A percentile compares a stretch with the other conserved stretches of the same genome.
Conservation (phyloP, 2,888 invertebrate species). For the Ametastegia equiseti region DNA sequence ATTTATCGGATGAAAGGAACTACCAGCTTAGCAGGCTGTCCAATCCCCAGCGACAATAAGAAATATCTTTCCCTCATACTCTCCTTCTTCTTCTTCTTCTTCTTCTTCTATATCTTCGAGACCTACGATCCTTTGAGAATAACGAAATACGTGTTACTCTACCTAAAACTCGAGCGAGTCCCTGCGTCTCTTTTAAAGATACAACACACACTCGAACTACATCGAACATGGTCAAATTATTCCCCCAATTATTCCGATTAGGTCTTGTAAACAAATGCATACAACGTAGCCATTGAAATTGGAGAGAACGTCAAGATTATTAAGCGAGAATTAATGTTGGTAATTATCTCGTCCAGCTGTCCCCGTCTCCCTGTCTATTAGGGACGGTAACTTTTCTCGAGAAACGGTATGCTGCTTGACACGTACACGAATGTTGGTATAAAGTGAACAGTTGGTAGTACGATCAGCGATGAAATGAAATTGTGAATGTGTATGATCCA, state of each 20-base stretch:
- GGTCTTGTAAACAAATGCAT: not conserved
- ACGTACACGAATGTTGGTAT: not conserved
- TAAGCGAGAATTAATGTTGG: conserved; percentile 38
- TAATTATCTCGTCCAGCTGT: conserved; percentile 27
- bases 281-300: not conserved
- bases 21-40: conserved; percentile 65
- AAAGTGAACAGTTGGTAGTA: not conserved
- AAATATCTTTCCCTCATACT: conserved; percentile 61
- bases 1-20: conserved; percentile 72
- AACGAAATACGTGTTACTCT: conserved; percentile 8
- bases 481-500: not conserved
- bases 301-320: conserved; percentile 21
- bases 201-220: not conserved
- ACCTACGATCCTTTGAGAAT: not conserved
- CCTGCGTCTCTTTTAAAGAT: not conserved
- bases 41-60: conserved; percentile 67
- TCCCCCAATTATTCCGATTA: not conserved
- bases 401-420: not conserved
- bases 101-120: conserved; percentile 51
- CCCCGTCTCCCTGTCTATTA: conserved; percentile 31
- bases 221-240: not conserved
- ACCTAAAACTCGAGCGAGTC: not conserved
- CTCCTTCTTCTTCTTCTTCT: too few species aligned
- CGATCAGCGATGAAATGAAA: not conserved
- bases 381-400: conserved; percentile 33